Evolutionary conservation across 1,140 invertebrate genomes (phyloP).

Genomic region (Argopecten irradians): DNA sequence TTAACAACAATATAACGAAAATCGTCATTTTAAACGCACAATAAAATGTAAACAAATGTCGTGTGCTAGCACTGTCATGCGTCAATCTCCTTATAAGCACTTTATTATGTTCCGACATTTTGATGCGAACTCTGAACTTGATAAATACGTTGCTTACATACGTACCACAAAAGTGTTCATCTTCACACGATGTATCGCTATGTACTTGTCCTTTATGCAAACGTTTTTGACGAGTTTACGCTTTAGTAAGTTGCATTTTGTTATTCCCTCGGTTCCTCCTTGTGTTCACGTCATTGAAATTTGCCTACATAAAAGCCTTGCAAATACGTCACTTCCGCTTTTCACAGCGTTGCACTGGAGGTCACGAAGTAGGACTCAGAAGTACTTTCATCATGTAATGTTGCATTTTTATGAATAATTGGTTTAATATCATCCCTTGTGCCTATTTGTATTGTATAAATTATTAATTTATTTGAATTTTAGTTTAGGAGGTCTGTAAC

Average conservation of each 20-base stretch:
- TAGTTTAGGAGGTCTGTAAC: background rate
- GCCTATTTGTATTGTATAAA: background rate
- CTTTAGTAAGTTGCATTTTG: conserved; percentile 32
- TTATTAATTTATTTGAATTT: background rate
- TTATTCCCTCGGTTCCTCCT: conserved; percentile 51
- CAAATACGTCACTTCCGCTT: conserved; percentile 40
- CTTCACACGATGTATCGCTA: background rate
- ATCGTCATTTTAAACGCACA: background rate
- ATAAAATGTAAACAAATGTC: background rate
- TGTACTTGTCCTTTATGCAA: background rate
- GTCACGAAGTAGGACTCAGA: background rate
- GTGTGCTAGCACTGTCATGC: background rate
- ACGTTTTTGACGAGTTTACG: background rate
- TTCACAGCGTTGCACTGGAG: background rate
- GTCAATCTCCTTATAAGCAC: conserved; percentile 9
- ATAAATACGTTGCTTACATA: background rate
- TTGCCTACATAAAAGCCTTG: conserved; percentile 39
- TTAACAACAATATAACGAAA: background rate
- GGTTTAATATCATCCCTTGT: background rate
- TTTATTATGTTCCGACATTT: background rate
- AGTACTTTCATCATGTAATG: background rate
- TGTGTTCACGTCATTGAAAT: conserved; percentile 63
- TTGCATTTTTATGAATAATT: background rate
- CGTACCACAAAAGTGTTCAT: conserved; percentile 66
- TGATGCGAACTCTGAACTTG: background rate